Base-by-base conservation (phyloP, 2,113 vertebrate genomes). In the Picathartes gymnocephalus region DNA sequence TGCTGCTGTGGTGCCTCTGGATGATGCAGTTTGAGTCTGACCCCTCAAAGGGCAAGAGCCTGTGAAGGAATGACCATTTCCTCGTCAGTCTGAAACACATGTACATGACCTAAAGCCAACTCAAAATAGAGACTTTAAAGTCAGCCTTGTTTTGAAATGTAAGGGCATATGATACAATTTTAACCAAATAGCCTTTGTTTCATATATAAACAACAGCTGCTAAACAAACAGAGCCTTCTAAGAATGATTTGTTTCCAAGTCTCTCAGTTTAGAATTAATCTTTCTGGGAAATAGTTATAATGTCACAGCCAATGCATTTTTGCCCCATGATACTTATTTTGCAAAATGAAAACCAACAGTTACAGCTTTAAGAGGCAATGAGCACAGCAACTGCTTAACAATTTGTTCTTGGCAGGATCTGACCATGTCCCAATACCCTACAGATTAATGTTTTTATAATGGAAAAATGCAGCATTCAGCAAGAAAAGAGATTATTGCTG, bases 391-490 rank as follows among this genome's bases (percentile, higher is more conserved):
- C 76, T 60, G 93, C 96, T 97, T 97, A 96, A 98, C 93, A 97
- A 95, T 98, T 97, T 98, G 96, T 98, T 98, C 97, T 97, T 97
- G 97, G 97, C 96, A 97, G 92, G 72, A 95, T 87, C 66, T 91
- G 86, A 94, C 83, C 72, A 45, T 87, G 86, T 78, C 94, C 95
- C 87, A 95, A 82, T 94, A 96, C 90, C 80, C 91, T 93, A 81
- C 68, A 93, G 97, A 97, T 96, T 95, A 94, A 95, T 92, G 86
- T 96, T 92, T 96, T 90, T 97, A 85, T 84, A 85, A 76, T 84
- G 44, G 62, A 95, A 97, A 93, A 96, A 97, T 92, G 91, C 87
- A 95, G 83, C 76, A 92, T 92, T 87, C 86, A 95, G 88, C 83
- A 90, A 83, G 79, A 80, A 96, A 85, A 92, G 73, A 96, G 89